Conservation (phyloP, 2,113 vertebrate species). For the Empidonax alnorum region DNA sequence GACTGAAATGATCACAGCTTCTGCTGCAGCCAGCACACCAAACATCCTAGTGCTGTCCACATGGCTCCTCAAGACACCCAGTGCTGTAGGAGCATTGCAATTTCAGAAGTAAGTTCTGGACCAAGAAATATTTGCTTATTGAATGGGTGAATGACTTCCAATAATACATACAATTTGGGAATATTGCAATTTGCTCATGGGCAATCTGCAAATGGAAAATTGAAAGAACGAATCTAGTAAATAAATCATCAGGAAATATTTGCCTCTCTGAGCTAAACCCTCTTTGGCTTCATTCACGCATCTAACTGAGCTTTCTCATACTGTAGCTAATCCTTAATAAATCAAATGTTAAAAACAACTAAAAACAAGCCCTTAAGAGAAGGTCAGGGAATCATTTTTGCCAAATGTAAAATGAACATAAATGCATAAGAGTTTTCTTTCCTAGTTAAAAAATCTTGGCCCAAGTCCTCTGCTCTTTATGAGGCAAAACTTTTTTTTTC, state of each 20-base stretch:
- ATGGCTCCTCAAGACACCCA: background rate
- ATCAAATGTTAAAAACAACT: constrained; percentile 41
- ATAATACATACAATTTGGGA: constrained; percentile 19
- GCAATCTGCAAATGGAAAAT: constrained; percentile 54
- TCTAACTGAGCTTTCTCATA: constrained; percentile 36
- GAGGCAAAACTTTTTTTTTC: background rate
- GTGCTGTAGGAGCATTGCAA: background rate
- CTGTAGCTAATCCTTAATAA: constrained; percentile 50
- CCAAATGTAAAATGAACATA: constrained; percentile 29
- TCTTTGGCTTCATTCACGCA: constrained; percentile 36
- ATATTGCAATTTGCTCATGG: constrained; percentile 45
- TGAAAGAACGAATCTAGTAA: constrained; percentile 38
- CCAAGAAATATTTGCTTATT: constrained; percentile 15
- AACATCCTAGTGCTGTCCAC: background rate
- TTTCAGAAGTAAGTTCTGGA: constrained; percentile 23
- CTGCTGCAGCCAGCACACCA: background rate
- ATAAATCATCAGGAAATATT: constrained; percentile 40
- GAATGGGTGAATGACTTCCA: constrained; percentile 48
- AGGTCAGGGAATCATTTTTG: constrained; percentile 1
- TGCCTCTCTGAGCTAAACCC: constrained; percentile 19
- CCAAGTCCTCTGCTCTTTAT: background rate
- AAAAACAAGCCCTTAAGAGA: constrained; percentile 10
- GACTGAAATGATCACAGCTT: background rate
- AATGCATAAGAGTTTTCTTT: background rate
- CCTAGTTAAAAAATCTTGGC: constrained; percentile 2